Evolutionary conservation across 2,113 vertebrate genomes (phyloP).

Genomic region (Cathartes aura): DNA sequence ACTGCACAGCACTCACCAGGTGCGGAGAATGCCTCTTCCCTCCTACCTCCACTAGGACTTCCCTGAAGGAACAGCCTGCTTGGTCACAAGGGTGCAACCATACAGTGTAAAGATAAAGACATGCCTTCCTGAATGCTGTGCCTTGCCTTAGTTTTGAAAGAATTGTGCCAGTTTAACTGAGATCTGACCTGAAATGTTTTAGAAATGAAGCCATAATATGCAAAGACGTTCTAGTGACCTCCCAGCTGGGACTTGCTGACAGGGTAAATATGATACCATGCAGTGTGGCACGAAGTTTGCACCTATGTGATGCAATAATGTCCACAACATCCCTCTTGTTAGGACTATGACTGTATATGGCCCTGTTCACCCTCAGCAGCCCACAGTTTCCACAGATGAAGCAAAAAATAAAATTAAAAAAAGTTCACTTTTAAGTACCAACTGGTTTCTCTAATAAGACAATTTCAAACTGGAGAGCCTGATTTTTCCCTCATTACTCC

Average conservation of each 20-base stretch:
- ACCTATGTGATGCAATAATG: not conserved
- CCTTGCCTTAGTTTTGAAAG: not conserved
- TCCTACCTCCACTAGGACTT: not conserved
- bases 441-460: slow-evolving; percentile 17
- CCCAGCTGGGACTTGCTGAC: not conserved
- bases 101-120: not conserved
- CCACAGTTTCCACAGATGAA: not conserved
- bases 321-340: not conserved
- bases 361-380: not conserved
- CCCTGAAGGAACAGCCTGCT: not conserved
- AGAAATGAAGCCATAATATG: not conserved
- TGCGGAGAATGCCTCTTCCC: not conserved
- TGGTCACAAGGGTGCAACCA: rapidly evolving
- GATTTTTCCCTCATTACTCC: slow-evolving; percentile 52
- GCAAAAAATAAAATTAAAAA: not conserved
- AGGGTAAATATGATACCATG: not conserved
- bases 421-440: not conserved
- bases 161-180: not conserved
- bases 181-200: not conserved
- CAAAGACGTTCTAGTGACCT: not conserved
- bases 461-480: not conserved
- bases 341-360: not conserved
- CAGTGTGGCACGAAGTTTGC: not conserved
- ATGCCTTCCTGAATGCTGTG: not conserved
- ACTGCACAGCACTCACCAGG: too few species aligned